phyloP scores from a whole-genome alignment of 2,797 vertebrate genomes.

The Enteromius unitaeniatus region DNA sequence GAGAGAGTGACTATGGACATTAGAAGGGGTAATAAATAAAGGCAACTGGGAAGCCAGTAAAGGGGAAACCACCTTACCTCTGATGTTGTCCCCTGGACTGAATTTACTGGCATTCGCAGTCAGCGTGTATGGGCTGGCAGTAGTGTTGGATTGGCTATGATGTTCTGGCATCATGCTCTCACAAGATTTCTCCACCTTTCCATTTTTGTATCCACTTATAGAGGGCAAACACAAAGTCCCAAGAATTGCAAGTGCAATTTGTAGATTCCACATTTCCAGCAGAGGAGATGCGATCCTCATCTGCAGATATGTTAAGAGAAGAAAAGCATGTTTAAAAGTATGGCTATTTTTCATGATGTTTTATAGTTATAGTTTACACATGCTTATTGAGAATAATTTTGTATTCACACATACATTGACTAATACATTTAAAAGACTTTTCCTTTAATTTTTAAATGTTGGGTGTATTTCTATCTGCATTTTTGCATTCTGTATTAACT shows the following conservation, averaged over 20 bases:
- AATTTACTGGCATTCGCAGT: conserved; percentile 75
- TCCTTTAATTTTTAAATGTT: not conserved
- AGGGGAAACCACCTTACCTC: conserved; percentile 76
- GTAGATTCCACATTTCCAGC: not conserved
- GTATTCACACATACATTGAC: not conserved
- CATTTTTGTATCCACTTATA: conserved; percentile 73
- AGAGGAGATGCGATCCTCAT: not conserved
- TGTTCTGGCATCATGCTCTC: conserved; percentile 81
- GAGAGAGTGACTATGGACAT: conserved; percentile 65
- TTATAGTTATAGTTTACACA: not conserved
- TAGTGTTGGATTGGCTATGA: conserved; percentile 62
- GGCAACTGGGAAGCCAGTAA: no score
- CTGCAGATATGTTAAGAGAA: not conserved
- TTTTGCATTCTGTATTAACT: not conserved
- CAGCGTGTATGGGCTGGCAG: conserved; percentile 71
- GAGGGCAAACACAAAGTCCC: conserved; percentile 40
- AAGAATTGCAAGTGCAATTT: not conserved
- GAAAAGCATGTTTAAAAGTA: not conserved
- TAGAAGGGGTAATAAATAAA: not conserved
- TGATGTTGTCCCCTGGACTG: conserved; percentile 75
- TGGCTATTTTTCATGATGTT: not conserved
- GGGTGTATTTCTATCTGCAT: not conserved
- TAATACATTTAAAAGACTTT: not conserved
- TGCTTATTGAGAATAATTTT: not conserved
- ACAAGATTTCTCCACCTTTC: conserved; percentile 77